Conservation (phyloP, 1,140 invertebrate genomes). For the Atta colombica region DNA sequence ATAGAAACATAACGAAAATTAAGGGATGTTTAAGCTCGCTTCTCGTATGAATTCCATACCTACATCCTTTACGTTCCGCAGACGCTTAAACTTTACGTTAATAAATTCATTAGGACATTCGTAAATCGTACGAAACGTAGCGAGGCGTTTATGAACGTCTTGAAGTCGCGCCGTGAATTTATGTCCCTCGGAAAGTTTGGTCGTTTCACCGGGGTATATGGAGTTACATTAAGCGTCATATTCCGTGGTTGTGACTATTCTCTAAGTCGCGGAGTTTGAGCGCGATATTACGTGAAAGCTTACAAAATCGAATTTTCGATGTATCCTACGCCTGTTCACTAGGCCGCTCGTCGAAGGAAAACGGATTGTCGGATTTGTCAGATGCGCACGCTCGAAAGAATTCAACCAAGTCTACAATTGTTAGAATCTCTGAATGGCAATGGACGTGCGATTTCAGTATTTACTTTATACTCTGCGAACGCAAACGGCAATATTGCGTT, state of each 20-base stretch:
- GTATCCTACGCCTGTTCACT: slow-evolving; percentile 66
- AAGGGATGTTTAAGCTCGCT: background rate
- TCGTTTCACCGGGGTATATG: slow-evolving; percentile 52
- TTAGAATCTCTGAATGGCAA: slow-evolving; percentile 17
- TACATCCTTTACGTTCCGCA: background rate
- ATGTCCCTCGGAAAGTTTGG: slow-evolving; percentile 55
- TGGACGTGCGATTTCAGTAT: slow-evolving; percentile 63
- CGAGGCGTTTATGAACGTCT: slow-evolving; percentile 63
- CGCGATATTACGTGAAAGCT: slow-evolving; percentile 75
- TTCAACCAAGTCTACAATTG: slow-evolving; percentile 54
- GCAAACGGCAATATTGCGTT: slow-evolving; percentile 26
- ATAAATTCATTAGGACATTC: slow-evolving; percentile 63
- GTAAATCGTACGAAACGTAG: slow-evolving; percentile 59
- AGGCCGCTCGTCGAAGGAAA: slow-evolving; percentile 60
- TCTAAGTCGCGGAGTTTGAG: slow-evolving; percentile 22
- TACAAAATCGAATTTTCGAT: slow-evolving; percentile 73
- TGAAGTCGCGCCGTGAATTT: slow-evolving; percentile 58
- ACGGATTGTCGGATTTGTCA: slow-evolving; percentile 74
- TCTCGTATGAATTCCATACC: background rate
- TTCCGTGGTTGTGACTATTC: slow-evolving; percentile 44
- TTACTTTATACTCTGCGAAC: slow-evolving; percentile 53
- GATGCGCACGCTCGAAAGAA: slow-evolving; percentile 70
- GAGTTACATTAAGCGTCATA: slow-evolving; percentile 56
- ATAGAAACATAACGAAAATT: background rate
- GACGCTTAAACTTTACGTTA: slow-evolving; percentile 52